A percentile compares a stretch with the other conserved stretches of the same genome.
These are phyloP conservation scores for Dinomys branickii DNA, from an alignment of 2,113 vertebrate genomes.

Conservation along the genomic window DNA sequence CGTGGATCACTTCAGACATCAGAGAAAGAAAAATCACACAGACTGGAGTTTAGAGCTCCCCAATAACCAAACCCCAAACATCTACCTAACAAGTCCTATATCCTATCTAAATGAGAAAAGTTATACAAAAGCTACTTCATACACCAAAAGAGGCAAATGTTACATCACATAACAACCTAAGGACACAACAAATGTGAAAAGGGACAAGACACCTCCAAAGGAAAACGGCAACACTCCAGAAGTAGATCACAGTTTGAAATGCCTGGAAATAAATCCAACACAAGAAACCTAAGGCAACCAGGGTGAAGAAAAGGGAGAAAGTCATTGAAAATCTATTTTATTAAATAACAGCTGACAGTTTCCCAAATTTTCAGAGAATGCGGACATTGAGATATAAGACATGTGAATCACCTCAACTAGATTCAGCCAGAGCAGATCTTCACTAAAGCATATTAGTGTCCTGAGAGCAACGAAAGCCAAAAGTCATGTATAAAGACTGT, in stretches of 20 bases:
- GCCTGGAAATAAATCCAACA: neutral
- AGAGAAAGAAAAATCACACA: neutral
- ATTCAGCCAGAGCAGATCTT: neutral
- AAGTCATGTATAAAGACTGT: neutral
- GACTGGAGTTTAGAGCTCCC: neutral
- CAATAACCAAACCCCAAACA: neutral
- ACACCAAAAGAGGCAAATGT: neutral
- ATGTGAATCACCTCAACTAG: neutral
- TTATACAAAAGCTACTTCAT: neutral
- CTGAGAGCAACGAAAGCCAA: neutral
- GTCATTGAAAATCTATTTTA: neutral
- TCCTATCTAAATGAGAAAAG: neutral
- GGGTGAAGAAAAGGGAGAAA: neutral
- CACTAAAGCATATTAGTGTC: neutral
- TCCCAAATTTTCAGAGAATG: neutral
- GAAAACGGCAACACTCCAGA: neutral
- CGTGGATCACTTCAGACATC: neutral
- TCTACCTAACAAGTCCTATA: neutral
- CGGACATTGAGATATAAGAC: neutral
- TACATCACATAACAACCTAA: neutral
- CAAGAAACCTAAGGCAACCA: neutral
- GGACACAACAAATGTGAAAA: neutral
- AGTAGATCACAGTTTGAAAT: neutral
- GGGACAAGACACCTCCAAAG: neutral
- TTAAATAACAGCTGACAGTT: neutral